Evolutionary conservation across 2,113 vertebrate genomes (phyloP), one percentile per base, ranked within the genome.

Genomic region (Lamprologus tigripictilis): DNA sequence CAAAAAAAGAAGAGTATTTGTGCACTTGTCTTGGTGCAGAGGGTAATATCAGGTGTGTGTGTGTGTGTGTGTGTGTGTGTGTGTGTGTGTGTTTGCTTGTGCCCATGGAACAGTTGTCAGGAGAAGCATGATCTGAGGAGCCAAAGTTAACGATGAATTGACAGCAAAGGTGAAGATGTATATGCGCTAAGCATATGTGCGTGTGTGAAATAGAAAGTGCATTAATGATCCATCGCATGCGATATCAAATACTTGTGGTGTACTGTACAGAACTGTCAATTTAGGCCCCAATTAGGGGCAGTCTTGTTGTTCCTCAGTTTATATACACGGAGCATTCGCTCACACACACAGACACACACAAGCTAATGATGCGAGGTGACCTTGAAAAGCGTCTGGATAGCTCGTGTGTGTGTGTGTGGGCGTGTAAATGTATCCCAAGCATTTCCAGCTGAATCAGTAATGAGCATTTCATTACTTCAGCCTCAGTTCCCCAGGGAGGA

Each of bases 371-470:
- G 49, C 2, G 5, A 88, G 83, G 86, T 95, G 95, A 96, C 94
- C 93, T 96, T 94, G 93, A 90, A 88, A 87, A 86, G 91, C 33
- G 26, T 90, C 88, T 91, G 73, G 57, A 86, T 89, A 57, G 86
- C 86, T 83, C 6, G 49, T 84, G 40, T 82, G 92, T 81, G 92
- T 81, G 92, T 82, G 91, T 91, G 91, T 91, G 82, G 90, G 93
- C 33, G 92, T 93, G 94, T 94, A 95, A 95, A 95, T 92, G 94
- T 96, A 96, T 96, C 94, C 92, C 80, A 79, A 87, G 91, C 88
- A 93, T 94, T 96, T 95, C 92, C 92, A 94, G 94, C 95, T 96
- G 96, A 96, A 96, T 96, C 94, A 93, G 93, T 96, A 96, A 96
- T 96, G 94, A 95, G 94, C 92, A 93, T 96, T 96, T 96, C 94